Base-by-base conservation (phyloP, 2,888 invertebrate genomes). In the Eupithecia subfuscata region DNA sequence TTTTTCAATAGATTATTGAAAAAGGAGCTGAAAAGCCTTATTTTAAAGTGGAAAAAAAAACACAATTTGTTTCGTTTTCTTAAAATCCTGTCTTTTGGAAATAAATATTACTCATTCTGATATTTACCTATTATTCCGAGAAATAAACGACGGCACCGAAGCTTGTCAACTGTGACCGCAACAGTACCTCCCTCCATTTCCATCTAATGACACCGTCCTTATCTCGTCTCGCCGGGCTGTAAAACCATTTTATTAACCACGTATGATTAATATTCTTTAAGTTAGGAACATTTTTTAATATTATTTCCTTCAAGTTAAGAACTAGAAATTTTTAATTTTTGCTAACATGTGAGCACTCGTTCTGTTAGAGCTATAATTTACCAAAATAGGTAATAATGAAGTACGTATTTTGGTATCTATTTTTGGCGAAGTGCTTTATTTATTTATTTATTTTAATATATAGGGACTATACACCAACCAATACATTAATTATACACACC, bases 191-290 rank as follows among this genome's bases (percentile, higher is more conserved):
- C 18, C 56, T n/a, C 56, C 22, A 56, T 56, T 56, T 56, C 22
- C 3, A 37, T 40, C 65, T 65, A 76, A 65, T 65, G 65, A 65
- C 37, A 11, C 14, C 40, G 9, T n/a, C n/a, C 25, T 30, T n/a
- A 71, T 65, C 71, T 65, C 64, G 65, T 71, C 48, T 48, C 22
- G 45, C 34, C 64, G 37, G 68, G 43, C 68, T 40, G 40, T 69
- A 43, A 45, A 69, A 40, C 45, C 45, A 65, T 65, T 69, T 69
- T 45, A 45, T 45, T 69, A 48, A 69, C 48, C 43, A 18, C 16
- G 18, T 68, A 22, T 69, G 43, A 69, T 69, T 45, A 65, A 65
- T 65, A 65, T 65, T 37, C 37, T 37, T 65, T n/a, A 37, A 9
- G 37, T 34, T 12, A 18, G n/a, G 12, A 22, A 56, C 22, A 22